Evolutionary conservation across 2,797 vertebrate species (phyloP).

Genomic region (Bradypodion ventrale): DNA sequence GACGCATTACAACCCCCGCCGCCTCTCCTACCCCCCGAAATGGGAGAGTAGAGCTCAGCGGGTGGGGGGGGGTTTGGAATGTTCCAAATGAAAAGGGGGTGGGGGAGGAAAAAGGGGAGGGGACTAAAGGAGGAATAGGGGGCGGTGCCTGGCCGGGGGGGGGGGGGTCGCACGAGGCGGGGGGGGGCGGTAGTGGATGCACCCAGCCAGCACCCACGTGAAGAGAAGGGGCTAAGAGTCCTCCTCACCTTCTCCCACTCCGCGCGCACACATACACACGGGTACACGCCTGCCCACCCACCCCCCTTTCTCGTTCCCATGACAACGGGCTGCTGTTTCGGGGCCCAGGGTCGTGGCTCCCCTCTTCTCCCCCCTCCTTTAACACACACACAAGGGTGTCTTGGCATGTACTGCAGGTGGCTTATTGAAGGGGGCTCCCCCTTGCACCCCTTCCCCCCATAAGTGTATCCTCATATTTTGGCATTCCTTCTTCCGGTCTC

Average conservation of each 20-base stretch:
- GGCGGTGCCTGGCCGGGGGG: not conserved
- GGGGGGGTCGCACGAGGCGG: not conserved
- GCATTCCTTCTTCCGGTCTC: not conserved
- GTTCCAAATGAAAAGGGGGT: not conserved
- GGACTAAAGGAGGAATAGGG: not conserved
- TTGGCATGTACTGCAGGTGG: not conserved
- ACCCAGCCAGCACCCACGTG: not conserved
- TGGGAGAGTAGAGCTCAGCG: no score
- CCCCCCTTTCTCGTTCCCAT: not conserved
- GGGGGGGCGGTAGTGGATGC: not conserved
- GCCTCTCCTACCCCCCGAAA: no score
- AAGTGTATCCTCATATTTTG: not conserved
- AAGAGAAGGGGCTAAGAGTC: not conserved
- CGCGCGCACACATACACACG: not conserved
- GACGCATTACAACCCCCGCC: not conserved
- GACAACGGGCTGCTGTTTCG: slow-evolving; percentile 6
- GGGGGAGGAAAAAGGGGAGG: not conserved
- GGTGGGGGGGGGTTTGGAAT: no score
- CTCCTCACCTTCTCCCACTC: not conserved
- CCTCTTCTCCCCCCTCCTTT: rapidly evolving
- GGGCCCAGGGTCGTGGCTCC: not conserved
- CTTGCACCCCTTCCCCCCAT: not conserved
- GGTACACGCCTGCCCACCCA: no score
- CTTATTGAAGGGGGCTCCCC: not conserved
- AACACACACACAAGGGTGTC: not conserved